Evolutionary conservation across 1,140 invertebrate genomes (phyloP).

Genomic region (Penaeus chinensis): DNA sequence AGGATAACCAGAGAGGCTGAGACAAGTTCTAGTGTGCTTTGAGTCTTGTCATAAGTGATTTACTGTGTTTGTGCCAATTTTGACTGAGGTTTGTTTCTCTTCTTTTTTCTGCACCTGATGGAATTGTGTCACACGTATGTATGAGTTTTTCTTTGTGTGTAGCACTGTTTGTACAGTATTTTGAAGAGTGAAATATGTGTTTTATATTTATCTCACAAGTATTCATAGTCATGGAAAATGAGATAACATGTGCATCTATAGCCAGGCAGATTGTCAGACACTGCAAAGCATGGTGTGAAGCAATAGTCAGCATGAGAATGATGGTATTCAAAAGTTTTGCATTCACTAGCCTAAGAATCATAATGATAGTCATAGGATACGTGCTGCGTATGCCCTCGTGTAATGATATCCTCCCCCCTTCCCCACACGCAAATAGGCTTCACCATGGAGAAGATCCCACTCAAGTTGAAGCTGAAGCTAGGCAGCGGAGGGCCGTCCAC

Average conservation of each 20-base stretch:
- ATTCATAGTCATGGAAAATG: not conserved
- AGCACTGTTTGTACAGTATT: slow-evolving; percentile 6
- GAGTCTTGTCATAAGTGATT: slow-evolving; percentile 24
- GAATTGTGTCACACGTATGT: slow-evolving; percentile 26
- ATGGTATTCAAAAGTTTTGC: too few species aligned
- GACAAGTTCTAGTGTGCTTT: not conserved
- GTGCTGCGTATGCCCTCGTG: not conserved
- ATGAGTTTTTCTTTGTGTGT: slow-evolving; percentile 25
- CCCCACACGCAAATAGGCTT: not conserved
- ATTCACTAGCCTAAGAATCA: too few species aligned
- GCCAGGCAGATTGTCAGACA: not conserved
- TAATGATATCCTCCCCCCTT: not conserved
- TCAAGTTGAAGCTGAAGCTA: slow-evolving; percentile 47
- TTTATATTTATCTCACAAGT: not conserved
- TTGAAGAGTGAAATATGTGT: slow-evolving; percentile 14
- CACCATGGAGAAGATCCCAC: slow-evolving; percentile 40
- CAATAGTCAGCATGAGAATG: too few species aligned
- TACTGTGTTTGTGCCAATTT: slow-evolving; percentile 14
- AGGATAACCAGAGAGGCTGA: not conserved
- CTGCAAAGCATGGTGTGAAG: not conserved
- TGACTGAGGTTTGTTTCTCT: slow-evolving; percentile 23
- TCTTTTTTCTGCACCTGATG: slow-evolving; percentile 27
- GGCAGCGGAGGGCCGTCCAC: slow-evolving; percentile 11
- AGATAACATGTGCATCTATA: not conserved
- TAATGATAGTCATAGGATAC: too few species aligned